Base-by-base conservation (phyloP, 2,888 invertebrate genomes). In the Cacoxenus indagator region DNA sequence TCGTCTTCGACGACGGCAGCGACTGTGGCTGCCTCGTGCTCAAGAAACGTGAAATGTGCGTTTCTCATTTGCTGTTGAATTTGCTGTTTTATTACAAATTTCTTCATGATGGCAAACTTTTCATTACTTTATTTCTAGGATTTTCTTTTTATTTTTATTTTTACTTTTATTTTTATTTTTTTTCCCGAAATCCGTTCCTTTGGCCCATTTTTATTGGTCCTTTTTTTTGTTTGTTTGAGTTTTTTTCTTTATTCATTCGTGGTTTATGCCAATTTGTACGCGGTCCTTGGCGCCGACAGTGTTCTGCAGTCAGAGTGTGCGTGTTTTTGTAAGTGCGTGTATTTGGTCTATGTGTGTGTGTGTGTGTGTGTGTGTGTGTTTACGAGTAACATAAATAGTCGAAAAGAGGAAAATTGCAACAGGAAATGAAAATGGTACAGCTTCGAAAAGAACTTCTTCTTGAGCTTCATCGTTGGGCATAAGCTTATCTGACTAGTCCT, bases 61-160 rank as follows among this genome's bases (percentile, higher is more conserved):
- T 78, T 83, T 78, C 76, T 78, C 76, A 82, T 84, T 83, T 83
- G 80, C 82, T 78, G 75, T 73, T 83, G 82, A 81, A 82, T 83
- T 84, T n/a, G n/a, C n/a, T n/a, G n/a, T n/a, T 84, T 83, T 81
- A 78, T 80, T 80, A 78, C 77, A 83, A 80, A 84, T 80, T 84
- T 79, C 78, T 77, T 77, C 75, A 73, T 75, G 81, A 75, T 76
- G 77, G 67, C 70, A 64, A 74, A 70, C 64, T 55, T 45, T 62
- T 19, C 43, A 31, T 45, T 43, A 24, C 14, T 45, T 45, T 64
- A 61, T 22, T 37, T 54, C 46, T 64, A 67, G 66, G 27, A 29
- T 66, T 54, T 65, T 64, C 17, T 27, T 45, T 48, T 51, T 67
- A 57, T 65, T 22, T 5, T 51, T 4, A n/a, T 57, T 59, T 54